Conservation (phyloP, 2,888 invertebrate genomes). For the Argyresthia albistria region DNA sequence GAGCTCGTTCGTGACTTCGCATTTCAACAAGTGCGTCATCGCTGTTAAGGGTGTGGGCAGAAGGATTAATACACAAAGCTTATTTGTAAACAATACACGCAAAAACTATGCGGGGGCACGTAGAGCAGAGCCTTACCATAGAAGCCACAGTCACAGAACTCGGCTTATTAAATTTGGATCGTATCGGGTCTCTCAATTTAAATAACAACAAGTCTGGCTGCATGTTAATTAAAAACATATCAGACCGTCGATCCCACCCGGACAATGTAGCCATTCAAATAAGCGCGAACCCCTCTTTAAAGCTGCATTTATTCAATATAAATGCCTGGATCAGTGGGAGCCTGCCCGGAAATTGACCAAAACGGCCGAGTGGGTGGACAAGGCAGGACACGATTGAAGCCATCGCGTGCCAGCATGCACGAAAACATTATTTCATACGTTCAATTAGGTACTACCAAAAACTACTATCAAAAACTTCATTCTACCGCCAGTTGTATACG, state of each 20-base stretch:
- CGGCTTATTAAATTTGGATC: constrained; percentile 17
- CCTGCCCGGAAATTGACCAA: constrained; percentile 42
- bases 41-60: constrained; percentile 9
- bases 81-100: constrained; percentile 11
- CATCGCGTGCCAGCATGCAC: constrained; percentile 2
- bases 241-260: constrained; percentile 17
- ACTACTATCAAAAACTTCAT: neutral
- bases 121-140: constrained; percentile 2
- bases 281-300: neutral
- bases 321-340: neutral
- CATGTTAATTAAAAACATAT: constrained; percentile 39
- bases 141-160: neutral
- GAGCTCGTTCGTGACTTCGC: constrained; percentile 24
- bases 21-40: constrained; percentile 15
- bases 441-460: too few species aligned
- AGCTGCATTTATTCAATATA: neutral
- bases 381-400: constrained; percentile 29
- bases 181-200: constrained; percentile 23
- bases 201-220: constrained; percentile 32
- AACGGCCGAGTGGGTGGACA: constrained; percentile 39
- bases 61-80: neutral
- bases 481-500: too few species aligned
- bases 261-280: constrained; percentile 17
- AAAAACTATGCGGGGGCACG: constrained; percentile 21
- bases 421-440: neutral